A percentile compares a stretch with the other conserved stretches of the same genome.
These are phyloP conservation scores for Otis tarda DNA, from an alignment of 2,113 vertebrate species.

Conservation along the genomic window DNA sequence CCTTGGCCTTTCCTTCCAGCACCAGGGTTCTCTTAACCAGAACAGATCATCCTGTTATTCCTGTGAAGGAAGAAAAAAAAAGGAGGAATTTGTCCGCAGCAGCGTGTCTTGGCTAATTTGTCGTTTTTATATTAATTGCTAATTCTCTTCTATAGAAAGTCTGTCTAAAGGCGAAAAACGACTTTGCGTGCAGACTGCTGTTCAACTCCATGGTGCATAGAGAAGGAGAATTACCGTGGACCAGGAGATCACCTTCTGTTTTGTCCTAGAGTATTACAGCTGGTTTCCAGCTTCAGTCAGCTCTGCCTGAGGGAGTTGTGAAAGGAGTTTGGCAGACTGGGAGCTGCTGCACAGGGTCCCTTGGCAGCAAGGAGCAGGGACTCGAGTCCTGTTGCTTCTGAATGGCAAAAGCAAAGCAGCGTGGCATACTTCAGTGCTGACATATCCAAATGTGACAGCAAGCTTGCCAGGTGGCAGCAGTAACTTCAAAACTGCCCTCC, in stretches of 20 bases:
- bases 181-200: background rate
- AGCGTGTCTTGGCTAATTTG: background rate
- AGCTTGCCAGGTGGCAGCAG: background rate
- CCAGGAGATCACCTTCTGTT: background rate
- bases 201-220: fast-evolving
- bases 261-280: background rate
- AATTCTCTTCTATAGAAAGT: background rate
- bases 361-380: background rate
- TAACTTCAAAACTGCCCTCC: background rate
- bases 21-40: background rate
- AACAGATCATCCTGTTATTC: background rate
- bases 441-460: background rate
- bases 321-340: background rate
- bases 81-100: background rate
- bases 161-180: background rate
- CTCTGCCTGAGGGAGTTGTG: background rate
- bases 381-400: background rate
- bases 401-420: background rate
- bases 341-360: background rate
- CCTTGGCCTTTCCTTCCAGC: background rate
- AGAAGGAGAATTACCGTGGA: background rate
- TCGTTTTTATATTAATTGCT: background rate
- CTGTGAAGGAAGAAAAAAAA: background rate
- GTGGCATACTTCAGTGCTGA: background rate
- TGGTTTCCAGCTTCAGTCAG: fast-evolving